These are phyloP conservation scores for Okamejei kenojei DNA, from an alignment of 2,797 vertebrate species.

Conservation along the genomic window DNA sequence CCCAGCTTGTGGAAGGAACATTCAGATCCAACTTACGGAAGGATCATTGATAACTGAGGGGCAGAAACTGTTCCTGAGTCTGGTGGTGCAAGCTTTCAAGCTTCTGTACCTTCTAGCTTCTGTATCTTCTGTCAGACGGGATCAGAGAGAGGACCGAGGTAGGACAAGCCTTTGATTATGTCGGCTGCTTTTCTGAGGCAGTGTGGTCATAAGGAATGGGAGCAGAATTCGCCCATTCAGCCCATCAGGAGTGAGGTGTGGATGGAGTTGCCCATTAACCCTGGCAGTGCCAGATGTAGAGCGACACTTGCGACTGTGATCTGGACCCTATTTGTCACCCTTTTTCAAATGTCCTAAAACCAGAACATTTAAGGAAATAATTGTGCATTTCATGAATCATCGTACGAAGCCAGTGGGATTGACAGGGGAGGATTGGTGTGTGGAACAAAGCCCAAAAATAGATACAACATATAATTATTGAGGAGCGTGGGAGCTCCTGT, in stretches of 20 bases:
- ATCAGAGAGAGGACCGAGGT: too few species aligned
- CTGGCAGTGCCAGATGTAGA: neutral
- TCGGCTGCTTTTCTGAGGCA: too few species aligned
- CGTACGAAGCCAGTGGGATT: neutral
- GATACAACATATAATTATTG: slow-evolving; percentile 20
- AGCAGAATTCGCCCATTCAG: too few species aligned
- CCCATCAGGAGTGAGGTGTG: neutral
- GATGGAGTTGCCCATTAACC: neutral
- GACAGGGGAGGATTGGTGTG: neutral
- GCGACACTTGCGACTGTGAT: neutral
- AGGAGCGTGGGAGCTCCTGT: neutral
- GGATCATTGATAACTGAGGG: too few species aligned
- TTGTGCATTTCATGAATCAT: neutral
- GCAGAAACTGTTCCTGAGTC: too few species aligned
- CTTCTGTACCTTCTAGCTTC: too few species aligned
- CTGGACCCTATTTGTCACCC: neutral
- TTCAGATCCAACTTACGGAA: too few species aligned
- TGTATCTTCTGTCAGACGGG: too few species aligned
- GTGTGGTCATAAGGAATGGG: too few species aligned
- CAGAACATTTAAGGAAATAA: neutral
- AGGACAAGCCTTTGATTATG: too few species aligned
- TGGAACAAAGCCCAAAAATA: neutral
- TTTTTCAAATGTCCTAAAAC: neutral
- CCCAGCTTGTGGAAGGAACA: too few species aligned
- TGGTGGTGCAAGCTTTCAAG: too few species aligned